Evolutionary conservation across 2,888 invertebrate species (phyloP).

Genomic region (Mimumesa dahlbomi): DNA sequence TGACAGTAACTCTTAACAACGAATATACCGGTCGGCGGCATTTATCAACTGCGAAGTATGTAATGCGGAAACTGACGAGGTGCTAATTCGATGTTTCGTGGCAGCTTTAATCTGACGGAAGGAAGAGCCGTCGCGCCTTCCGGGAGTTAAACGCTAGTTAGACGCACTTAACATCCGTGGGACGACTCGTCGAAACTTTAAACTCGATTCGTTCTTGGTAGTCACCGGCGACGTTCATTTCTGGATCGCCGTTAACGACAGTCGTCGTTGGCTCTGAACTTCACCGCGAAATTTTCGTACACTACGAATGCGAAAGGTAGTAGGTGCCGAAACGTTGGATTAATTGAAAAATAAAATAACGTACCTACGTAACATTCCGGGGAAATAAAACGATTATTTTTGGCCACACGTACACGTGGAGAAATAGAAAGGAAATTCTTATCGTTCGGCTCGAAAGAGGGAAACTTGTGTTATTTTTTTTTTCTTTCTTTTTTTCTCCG

Average conservation of each 20-base stretch:
- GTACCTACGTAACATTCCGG: background rate
- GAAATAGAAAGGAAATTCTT: background rate
- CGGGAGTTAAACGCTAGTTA: slow-evolving; percentile 67
- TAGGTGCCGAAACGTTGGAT: background rate
- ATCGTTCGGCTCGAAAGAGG: background rate
- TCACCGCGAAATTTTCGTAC: too few relatives aligned
- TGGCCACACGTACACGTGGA: background rate
- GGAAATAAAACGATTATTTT: background rate
- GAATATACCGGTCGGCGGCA: slow-evolving; percentile 30
- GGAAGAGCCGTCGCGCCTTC: slow-evolving; percentile 64
- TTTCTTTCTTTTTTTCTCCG: background rate
- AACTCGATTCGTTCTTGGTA: slow-evolving; percentile 64
- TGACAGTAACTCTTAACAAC: slow-evolving; percentile 26
- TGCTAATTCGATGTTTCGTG: slow-evolving; percentile 68
- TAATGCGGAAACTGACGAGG: slow-evolving; percentile 58
- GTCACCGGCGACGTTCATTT: slow-evolving; percentile 54
- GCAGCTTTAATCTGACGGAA: slow-evolving; percentile 68
- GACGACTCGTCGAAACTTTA: slow-evolving; percentile 69
- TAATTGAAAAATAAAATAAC: slow-evolving; percentile 9
- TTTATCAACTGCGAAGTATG: slow-evolving; percentile 52
- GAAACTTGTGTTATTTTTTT: background rate
- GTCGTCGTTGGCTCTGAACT: too few relatives aligned
- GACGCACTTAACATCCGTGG: slow-evolving; percentile 64
- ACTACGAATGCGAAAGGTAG: too few relatives aligned
- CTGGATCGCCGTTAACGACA: slow-evolving; percentile 24